A percentile compares a stretch with the other conserved stretches of the same genome.
Conservation (phyloP, 2,888 invertebrate species). For the Agonopterix heracliana region DNA sequence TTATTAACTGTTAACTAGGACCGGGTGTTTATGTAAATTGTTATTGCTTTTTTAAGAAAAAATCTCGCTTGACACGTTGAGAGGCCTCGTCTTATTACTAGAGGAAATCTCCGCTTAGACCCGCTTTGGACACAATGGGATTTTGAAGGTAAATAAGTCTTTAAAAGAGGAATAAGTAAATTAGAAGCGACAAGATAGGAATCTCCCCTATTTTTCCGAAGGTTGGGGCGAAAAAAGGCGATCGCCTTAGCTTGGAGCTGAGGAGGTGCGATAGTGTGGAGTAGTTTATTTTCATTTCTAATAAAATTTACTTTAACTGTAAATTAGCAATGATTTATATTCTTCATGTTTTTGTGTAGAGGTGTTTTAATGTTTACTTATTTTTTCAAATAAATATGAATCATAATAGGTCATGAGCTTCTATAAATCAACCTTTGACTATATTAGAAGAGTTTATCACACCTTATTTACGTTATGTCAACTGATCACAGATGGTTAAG, state of each 20-base stretch:
- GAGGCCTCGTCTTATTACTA: constrained; percentile 58
- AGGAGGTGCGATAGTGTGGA: constrained; percentile 40
- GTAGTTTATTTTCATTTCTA: not conserved
- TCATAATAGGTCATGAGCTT: too few relatives aligned
- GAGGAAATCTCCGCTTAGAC: constrained; percentile 46
- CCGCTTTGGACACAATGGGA: constrained; percentile 71
- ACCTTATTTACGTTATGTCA: too few relatives aligned
- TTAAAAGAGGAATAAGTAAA: constrained; percentile 86
- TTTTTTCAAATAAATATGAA: too few relatives aligned
- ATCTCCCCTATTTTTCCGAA: constrained; percentile 80
- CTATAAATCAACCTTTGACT: too few relatives aligned
- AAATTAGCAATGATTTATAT: too few relatives aligned
- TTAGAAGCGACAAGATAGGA: constrained; percentile 86
- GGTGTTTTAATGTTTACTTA: too few relatives aligned
- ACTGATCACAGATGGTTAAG: too few relatives aligned
- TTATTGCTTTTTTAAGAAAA: constrained; percentile 74
- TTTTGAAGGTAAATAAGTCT: constrained; percentile 83
- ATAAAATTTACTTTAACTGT: too few relatives aligned
- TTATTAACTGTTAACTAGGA: constrained; percentile 76
- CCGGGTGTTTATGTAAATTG: constrained; percentile 75
- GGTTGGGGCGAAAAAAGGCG: constrained; percentile 68
- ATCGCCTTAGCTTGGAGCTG: constrained; percentile 60
- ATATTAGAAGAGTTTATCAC: too few relatives aligned
- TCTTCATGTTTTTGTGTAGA: too few relatives aligned
- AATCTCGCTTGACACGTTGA: constrained; percentile 69